phyloP scores from a whole-genome alignment of 2,797 vertebrate genomes.

The Stomatorhinus walkeri region DNA sequence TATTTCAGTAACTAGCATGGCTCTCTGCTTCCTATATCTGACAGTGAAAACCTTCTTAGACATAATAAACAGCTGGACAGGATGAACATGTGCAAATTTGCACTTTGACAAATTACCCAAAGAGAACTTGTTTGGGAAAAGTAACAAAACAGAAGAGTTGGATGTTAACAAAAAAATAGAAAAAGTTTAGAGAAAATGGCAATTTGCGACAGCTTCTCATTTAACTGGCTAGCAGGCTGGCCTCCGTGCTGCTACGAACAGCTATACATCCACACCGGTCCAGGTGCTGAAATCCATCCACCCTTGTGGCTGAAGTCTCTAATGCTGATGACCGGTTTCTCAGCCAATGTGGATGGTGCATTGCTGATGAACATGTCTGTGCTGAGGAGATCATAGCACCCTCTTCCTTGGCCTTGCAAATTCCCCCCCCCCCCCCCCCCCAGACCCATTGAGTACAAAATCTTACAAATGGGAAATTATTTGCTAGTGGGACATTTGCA shows the following conservation, averaged over 20 bases:
- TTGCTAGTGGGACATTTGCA: neutral
- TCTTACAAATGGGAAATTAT: neutral
- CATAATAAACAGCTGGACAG: constrained; percentile 3
- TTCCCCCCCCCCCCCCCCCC: neutral
- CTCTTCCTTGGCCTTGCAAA: neutral
- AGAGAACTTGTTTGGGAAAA: neutral
- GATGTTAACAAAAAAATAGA: neutral
- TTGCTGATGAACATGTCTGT: neutral
- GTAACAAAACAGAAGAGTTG: neutral
- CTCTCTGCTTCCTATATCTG: neutral
- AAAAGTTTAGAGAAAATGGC: neutral
- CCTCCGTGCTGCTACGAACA: neutral
- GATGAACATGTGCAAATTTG: neutral
- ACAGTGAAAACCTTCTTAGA: neutral
- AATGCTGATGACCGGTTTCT: neutral
- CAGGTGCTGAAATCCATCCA: neutral
- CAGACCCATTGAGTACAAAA: neutral
- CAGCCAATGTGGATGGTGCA: neutral
- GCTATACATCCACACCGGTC: neutral
- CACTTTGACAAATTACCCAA: neutral
- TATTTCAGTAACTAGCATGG: neutral
- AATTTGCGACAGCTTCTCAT: neutral
- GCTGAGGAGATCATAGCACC: neutral
- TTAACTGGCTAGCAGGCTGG: neutral
- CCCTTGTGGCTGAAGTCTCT: neutral